A percentile compares a stretch with the other conserved stretches of the same genome.
phyloP scores from a whole-genome alignment of 2,113 vertebrate genomes.

The Sigmodon hispidus region DNA sequence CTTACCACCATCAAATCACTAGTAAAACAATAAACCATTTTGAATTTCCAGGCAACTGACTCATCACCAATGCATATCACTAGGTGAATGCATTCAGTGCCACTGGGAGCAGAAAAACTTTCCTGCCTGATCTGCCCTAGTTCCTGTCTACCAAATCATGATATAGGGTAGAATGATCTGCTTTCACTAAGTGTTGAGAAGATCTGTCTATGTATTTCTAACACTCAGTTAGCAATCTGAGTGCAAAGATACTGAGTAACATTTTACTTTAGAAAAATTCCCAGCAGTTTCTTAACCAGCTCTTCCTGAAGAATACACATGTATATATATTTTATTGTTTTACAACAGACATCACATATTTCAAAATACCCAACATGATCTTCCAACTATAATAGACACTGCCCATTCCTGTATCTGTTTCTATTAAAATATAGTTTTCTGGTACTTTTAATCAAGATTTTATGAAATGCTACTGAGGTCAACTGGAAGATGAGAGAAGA shows the following conservation, averaged over 20 bases:
- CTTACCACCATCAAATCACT: neutral
- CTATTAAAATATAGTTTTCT: neutral
- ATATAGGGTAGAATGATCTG: neutral
- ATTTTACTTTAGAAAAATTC: neutral
- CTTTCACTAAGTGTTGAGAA: neutral
- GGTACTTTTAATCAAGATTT: neutral
- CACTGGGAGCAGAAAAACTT: neutral
- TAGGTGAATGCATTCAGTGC: neutral
- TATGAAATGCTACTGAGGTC: neutral
- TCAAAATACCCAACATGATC: neutral
- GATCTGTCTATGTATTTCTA: neutral
- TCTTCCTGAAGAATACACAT: neutral
- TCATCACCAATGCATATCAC: neutral
- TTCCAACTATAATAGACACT: neutral
- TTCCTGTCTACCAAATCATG: neutral
- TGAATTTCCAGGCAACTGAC: neutral
- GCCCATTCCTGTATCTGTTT: neutral
- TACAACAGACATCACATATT: neutral
- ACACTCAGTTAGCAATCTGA: neutral
- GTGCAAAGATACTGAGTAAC: neutral
- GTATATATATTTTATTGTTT: rapidly evolving
- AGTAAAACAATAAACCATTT: neutral
- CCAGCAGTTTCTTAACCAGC: neutral
- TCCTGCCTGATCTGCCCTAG: neutral
- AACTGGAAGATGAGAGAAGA: neutral